Evolutionary conservation across 2,797 vertebrate genomes (phyloP).

Genomic region (Leucoraja ocellata): DNA sequence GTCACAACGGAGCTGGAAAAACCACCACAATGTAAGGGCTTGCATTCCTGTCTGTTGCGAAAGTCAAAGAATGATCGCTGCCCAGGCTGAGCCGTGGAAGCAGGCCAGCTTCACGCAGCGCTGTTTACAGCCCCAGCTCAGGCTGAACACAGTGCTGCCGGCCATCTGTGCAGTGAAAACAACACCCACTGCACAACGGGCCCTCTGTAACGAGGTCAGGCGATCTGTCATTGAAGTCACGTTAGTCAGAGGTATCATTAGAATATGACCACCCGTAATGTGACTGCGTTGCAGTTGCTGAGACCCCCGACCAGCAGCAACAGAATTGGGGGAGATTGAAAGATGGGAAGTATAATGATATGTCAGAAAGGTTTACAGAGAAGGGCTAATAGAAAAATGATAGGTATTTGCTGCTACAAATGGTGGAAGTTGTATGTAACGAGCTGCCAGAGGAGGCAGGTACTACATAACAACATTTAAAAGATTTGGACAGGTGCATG

Average conservation of each 20-base stretch:
- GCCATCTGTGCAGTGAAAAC: background rate
- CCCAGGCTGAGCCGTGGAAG: background rate
- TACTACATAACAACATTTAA: too few species aligned
- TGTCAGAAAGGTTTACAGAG: too few species aligned
- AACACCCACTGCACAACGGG: background rate
- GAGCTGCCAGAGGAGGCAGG: too few species aligned
- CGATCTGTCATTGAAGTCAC: background rate
- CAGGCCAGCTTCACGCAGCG: background rate
- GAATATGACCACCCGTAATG: background rate
- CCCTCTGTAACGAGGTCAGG: background rate
- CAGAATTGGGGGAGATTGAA: background rate
- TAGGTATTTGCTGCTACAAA: background rate
- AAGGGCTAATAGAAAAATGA: background rate
- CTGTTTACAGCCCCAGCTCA: background rate
- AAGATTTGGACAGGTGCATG: too few species aligned
- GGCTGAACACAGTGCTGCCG: background rate
- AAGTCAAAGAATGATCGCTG: background rate
- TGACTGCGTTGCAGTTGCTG: background rate
- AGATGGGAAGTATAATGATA: background rate
- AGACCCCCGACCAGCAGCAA: background rate
- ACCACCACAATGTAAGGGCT: slow-evolving; percentile 82
- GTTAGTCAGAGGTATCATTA: background rate
- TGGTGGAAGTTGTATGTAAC: too few species aligned
- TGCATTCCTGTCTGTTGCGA: background rate
- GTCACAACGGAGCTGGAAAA: slow-evolving; percentile 90